phyloP scores from a whole-genome alignment of 2,113 vertebrate genomes.

The Poeciliopsis prolifica region DNA sequence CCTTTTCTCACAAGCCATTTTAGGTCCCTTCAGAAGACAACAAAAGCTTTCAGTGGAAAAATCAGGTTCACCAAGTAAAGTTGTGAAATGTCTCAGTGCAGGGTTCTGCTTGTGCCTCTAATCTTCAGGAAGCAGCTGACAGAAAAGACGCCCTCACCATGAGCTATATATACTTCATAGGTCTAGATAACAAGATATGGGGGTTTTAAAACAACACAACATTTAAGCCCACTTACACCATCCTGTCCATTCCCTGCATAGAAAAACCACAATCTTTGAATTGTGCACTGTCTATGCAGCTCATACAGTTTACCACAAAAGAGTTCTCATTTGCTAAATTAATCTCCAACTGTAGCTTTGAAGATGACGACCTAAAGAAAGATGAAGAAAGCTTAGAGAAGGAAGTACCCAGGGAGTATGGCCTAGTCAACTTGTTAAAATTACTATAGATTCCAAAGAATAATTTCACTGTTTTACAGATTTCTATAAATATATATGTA shows the following conservation, averaged over 20 bases:
- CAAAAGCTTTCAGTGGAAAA: conserved; percentile 41
- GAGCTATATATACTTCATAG: conserved; percentile 29
- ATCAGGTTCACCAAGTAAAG: conserved; percentile 47
- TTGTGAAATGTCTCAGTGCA: conserved; percentile 41
- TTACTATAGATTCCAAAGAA: conserved; percentile 73
- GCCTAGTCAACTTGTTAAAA: conserved; percentile 61
- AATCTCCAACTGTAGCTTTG: conserved; percentile 32
- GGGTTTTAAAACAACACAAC: conserved; percentile 28
- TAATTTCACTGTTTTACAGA: conserved; percentile 68
- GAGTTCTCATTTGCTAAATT: conserved; percentile 45
- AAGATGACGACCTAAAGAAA: conserved; percentile 59
- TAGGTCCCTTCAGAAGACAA: conserved; percentile 23
- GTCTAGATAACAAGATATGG: conserved; percentile 34
- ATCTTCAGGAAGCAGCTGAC: conserved; percentile 65
- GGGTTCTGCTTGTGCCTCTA: conserved; percentile 51
- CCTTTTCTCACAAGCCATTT: conserved; percentile 30
- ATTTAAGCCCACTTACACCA: conserved; percentile 14
- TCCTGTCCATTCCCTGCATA: conserved; percentile 33
- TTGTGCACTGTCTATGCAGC: conserved; percentile 42
- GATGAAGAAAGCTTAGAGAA: conserved; percentile 90
- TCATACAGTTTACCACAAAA: conserved; percentile 40
- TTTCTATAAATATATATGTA: conserved; percentile 1
- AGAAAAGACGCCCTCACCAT: conserved; percentile 39
- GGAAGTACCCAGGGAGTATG: conserved; percentile 60
- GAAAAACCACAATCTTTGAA: conserved; percentile 27